These are phyloP conservation scores for Mustelus asterias DNA, from an alignment of 2,113 vertebrate genomes.

Conservation along the genomic window DNA sequence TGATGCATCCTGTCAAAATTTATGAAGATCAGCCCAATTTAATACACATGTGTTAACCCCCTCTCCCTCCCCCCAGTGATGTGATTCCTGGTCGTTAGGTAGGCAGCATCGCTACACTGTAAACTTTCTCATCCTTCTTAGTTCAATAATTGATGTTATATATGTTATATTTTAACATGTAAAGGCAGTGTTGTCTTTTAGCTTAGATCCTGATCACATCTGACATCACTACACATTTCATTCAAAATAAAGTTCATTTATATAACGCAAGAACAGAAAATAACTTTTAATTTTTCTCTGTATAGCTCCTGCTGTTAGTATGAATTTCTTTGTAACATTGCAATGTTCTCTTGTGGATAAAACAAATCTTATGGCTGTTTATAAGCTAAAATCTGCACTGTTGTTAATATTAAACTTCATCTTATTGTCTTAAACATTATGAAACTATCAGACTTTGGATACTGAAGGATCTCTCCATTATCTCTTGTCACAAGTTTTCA, in stretches of 20 bases:
- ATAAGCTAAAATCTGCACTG: background rate
- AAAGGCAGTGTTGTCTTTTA: background rate
- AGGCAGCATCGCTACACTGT: background rate
- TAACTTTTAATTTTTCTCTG: background rate
- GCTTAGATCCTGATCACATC: background rate
- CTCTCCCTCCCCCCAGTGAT: background rate
- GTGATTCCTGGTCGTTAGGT: background rate
- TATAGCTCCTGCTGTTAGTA: background rate
- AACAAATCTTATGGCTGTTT: background rate
- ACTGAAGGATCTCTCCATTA: background rate
- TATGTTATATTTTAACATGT: conserved; percentile 20
- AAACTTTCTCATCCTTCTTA: background rate
- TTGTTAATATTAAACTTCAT: background rate
- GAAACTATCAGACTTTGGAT: background rate
- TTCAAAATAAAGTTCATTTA: conserved; percentile 35
- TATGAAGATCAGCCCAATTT: background rate
- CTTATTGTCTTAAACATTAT: background rate
- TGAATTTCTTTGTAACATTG: background rate
- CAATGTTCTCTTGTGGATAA: background rate
- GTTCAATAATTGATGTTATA: conserved; percentile 8
- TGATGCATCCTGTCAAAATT: background rate
- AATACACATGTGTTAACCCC: background rate
- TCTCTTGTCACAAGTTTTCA: background rate
- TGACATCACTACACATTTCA: conserved; percentile 19
- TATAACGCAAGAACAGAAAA: background rate